Percentiles rank a stretch among this genome's conserved stretches.
phyloP scores from a whole-genome alignment of 2,797 vertebrate species.

The Antrozous pallidus region DNA sequence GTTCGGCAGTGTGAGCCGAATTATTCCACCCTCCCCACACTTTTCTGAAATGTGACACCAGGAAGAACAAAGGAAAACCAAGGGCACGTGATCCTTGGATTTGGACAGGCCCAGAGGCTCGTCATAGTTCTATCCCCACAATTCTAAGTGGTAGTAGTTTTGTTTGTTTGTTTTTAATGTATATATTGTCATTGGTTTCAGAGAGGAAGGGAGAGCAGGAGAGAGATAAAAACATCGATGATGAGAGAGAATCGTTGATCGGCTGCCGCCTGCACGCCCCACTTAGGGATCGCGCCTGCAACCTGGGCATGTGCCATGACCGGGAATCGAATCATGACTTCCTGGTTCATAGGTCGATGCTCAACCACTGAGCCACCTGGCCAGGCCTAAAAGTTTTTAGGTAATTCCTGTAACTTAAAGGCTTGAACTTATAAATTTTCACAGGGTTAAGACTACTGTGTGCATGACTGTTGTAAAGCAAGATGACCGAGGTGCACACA shows the following conservation, averaged over 20 bases:
- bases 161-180: no score
- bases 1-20: not conserved
- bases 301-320: no score
- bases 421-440: not conserved
- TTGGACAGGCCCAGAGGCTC: not conserved
- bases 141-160: no score
- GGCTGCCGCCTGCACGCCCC: no score
- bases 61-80: constrained; percentile 1
- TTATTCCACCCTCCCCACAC: not conserved
- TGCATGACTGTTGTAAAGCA: not conserved
- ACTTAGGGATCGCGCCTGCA: no score
- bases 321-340: no score
- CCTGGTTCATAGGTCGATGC: no score
- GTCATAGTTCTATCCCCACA: not conserved
- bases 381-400: not conserved
- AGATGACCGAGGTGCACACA: not conserved
- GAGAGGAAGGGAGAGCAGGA: no score
- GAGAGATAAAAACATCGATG: no score
- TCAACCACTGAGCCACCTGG: no score
- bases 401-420: not conserved
- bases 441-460: not conserved
- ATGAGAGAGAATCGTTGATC: no score
- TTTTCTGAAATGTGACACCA: not conserved
- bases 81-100: not conserved
- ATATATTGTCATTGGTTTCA: no score